Conservation (phyloP, 2,797 vertebrate species). For the Hylomyscus alleni region DNA sequence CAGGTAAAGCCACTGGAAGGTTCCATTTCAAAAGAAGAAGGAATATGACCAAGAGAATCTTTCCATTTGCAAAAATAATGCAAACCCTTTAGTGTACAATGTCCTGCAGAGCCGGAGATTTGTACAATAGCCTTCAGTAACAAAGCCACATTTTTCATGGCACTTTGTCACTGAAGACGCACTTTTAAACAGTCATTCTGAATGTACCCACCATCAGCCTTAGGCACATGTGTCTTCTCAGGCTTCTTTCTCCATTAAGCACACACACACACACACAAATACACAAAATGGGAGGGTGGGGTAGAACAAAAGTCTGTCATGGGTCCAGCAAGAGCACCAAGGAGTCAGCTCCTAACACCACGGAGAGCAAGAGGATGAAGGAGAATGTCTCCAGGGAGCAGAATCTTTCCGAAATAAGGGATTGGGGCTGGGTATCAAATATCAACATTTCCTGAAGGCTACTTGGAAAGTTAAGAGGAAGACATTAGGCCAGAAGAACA, state of each 20-base stretch:
- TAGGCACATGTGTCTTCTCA: constrained; percentile 39
- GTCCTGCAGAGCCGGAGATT: constrained; percentile 58
- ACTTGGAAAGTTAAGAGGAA: constrained; percentile 4
- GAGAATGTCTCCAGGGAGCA: not conserved
- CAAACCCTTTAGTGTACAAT: constrained; percentile 38
- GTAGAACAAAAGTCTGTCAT: not conserved
- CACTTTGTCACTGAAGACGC: constrained; percentile 58
- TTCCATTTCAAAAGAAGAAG: constrained; percentile 70
- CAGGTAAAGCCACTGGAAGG: not conserved
- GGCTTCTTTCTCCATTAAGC: not conserved
- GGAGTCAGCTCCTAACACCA: not conserved
- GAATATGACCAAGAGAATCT: constrained; percentile 31
- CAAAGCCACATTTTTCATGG: constrained; percentile 46
- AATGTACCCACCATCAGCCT: not conserved
- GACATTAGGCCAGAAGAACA: constrained; percentile 11
- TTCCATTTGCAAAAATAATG: constrained; percentile 70
- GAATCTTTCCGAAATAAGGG: constrained; percentile 2
- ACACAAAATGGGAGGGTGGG: not conserved
- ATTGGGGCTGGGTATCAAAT: not conserved
- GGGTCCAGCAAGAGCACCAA: not conserved
- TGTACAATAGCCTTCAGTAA: constrained; percentile 62
- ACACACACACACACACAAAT: not conserved
- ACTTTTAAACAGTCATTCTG: constrained; percentile 37
- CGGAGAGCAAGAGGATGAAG: fast-evolving
- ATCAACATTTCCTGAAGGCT: constrained; percentile 35